Conservation (phyloP, 1,140 invertebrate species). For the Artemia franciscana region DNA sequence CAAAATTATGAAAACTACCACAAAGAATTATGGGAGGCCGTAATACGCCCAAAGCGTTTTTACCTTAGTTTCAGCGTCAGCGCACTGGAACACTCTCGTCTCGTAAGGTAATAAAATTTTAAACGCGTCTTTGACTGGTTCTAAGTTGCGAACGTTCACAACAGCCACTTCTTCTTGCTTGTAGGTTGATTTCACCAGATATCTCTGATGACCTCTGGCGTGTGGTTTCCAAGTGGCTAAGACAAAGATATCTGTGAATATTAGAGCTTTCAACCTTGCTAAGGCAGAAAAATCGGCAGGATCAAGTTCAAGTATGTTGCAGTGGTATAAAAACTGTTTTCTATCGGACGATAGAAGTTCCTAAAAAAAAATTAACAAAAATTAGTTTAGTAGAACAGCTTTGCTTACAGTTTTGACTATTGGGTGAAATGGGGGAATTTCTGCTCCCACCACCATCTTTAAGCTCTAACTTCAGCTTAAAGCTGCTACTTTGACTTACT, state of each 20-base stretch:
- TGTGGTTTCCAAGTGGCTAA: conserved; percentile 47
- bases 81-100: conserved; percentile 73
- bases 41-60: no score
- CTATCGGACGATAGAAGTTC: conserved; percentile 46
- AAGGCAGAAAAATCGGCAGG: conserved; percentile 57
- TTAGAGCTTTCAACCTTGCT: conserved; percentile 69
- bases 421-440: no score
- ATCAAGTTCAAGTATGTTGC: conserved; percentile 71
- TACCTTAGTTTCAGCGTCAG: conserved; percentile 51
- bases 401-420: no score
- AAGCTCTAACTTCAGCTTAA: no score
- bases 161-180: conserved; percentile 74
- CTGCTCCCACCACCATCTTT: no score
- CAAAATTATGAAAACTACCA: no score
- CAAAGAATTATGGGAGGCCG: no score
- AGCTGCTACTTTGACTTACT: no score
- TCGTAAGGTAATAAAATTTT: conserved; percentile 84
- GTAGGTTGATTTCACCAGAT: conserved; percentile 71
- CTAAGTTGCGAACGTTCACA: conserved; percentile 80
- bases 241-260: conserved; percentile 66
- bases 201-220: conserved; percentile 49
- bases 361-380: conserved; percentile 27
- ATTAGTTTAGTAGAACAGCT: no score
- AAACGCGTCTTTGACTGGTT: conserved; percentile 70
- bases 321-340: conserved; percentile 72